phyloP scores from a whole-genome alignment of 1,140 invertebrate genomes.

The Penaeus chinensis region DNA sequence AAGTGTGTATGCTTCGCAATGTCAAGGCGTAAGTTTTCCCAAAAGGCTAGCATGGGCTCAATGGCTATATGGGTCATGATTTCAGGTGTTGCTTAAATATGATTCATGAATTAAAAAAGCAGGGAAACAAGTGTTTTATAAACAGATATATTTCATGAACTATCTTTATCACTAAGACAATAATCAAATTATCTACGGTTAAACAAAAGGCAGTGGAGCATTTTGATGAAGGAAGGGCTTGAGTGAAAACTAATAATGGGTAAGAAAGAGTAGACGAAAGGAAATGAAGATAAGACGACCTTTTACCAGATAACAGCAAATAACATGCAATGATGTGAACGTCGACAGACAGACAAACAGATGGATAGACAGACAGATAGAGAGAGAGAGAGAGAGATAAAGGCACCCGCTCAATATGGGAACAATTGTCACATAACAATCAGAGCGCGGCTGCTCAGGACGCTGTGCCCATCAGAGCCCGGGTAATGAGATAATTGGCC shows the following conservation, averaged over 20 bases:
- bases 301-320: slow-evolving; percentile 27
- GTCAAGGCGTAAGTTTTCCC: background rate
- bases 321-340: slow-evolving; percentile 23
- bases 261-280: background rate
- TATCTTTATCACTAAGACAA: too few species aligned
- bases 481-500: slow-evolving; percentile 50
- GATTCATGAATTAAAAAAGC: too few species aligned
- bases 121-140: too few species aligned
- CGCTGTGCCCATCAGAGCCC: slow-evolving; percentile 30
- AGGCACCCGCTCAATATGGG: background rate
- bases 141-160: too few species aligned
- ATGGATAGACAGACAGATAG: background rate
- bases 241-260: too few species aligned
- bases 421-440: slow-evolving; percentile 13
- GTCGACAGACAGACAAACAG: background rate
- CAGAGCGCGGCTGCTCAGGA: background rate
- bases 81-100: too few species aligned
- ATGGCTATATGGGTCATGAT: too few species aligned
- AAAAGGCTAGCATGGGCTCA: too few species aligned
- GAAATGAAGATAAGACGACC: slow-evolving; percentile 22
- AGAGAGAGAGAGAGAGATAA: slow-evolving; percentile 23
- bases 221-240: too few species aligned
- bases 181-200: too few species aligned
- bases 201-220: too few species aligned
- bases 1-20: slow-evolving; percentile 47